Evolutionary conservation across 2,797 vertebrate species (phyloP), one percentile per base, ranked within the genome.

Genomic region (Halcyon leucocephala): DNA sequence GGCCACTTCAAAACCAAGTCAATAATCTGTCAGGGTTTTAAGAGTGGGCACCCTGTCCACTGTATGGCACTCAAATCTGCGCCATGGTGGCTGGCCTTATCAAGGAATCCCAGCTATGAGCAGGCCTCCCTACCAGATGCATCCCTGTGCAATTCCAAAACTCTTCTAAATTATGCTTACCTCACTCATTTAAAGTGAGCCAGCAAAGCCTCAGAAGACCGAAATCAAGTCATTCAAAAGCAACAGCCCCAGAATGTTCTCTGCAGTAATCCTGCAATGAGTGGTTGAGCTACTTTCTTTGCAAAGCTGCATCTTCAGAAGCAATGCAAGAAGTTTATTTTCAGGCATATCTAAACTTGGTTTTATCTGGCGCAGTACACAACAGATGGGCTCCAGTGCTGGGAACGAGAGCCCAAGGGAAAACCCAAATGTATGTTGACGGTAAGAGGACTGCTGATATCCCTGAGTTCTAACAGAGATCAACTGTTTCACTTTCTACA

Each of bases 81-180:
- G 57, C 6, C 64, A n/a, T 0, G 0, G 48, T 60, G 22, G 5
- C 28, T 92, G 87, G 73, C 28, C 42, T 73, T 14, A 29, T 31
- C 51, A 54, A 65, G 58, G 66, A 82, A 95, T 72, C 35, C 58
- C 54, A 37, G 57, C 55, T 67, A 69, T 11, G 16, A 85, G 60
- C 35, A 82, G n/a, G 49, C 17, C 20, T 91, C 64, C 26, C 41
- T 60, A 60, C 6, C 29, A 91, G 66, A 94, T 52, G 55, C 37
- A 35, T 69, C 0, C 0, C 0, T 42, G 29, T 28, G 29, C 49
- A 92, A 26, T 77, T 67, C 41, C n/a, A 80, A 11, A 14, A 7
- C 22, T 62, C 49, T 65, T 70, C 39, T 25, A 39, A 78, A 13
- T 46, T 67, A 78, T 6, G 57, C 57, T 71, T 83, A 90, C 13